A percentile compares a stretch with the other conserved stretches of the same genome.
Conservation (phyloP, 2,888 invertebrate species). For the Muschampia plurimacula region DNA sequence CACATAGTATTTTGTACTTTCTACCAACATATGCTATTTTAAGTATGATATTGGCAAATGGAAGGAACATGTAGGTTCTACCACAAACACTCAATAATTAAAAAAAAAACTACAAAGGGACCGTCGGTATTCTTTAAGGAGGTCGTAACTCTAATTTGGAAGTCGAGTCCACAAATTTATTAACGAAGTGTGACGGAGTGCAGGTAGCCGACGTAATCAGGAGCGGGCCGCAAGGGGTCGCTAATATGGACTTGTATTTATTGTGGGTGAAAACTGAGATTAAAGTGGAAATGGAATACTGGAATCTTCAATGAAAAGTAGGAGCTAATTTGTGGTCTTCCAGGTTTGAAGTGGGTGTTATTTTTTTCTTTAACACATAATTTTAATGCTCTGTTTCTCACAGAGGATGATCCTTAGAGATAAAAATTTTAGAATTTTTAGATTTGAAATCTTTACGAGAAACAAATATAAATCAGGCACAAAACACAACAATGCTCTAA, state of each 20-base stretch:
- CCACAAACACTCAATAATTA: not conserved
- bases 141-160: constrained; percentile 75
- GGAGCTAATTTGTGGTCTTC: too few species aligned
- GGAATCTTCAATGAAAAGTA: not conserved
- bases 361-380: too few species aligned
- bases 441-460: too few species aligned
- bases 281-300: not conserved
- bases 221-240: constrained; percentile 36
- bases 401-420: too few species aligned
- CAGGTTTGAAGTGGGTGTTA: too few species aligned
- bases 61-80: not conserved
- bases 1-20: too few species aligned
- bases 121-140: constrained; percentile 44
- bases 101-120: constrained; percentile 41
- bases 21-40: too few species aligned
- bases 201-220: constrained; percentile 52
- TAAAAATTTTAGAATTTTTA: too few species aligned
- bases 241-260: constrained; percentile 24
- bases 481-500: too few species aligned
- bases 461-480: too few species aligned
- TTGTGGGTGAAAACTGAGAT: constrained; percentile 15
- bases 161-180: constrained; percentile 65
- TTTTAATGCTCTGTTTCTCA: too few species aligned
- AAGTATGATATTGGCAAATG: not conserved
- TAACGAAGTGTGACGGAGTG: constrained; percentile 72